Conservation (phyloP, 2,888 invertebrate genomes). For the Dorcus hopei region DNA sequence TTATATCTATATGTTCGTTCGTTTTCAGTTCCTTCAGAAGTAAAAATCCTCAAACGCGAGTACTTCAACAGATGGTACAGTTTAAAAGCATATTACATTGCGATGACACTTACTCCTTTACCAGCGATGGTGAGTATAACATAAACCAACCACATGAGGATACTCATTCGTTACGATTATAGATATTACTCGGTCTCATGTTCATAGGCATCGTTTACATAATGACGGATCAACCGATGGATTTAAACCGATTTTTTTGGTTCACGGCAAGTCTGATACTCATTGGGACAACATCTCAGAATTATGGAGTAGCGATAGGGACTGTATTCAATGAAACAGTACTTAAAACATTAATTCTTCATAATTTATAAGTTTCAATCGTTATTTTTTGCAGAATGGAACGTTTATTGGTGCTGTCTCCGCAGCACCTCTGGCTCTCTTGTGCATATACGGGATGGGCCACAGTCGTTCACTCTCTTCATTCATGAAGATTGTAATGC, state of each 20-base stretch:
- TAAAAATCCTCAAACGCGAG: slow-evolving; percentile 68
- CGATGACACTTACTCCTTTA: slow-evolving; percentile 62
- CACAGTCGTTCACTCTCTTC: slow-evolving; percentile 56
- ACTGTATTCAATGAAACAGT: slow-evolving; percentile 7
- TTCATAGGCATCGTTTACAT: slow-evolving; percentile 38
- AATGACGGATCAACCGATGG: slow-evolving; percentile 13
- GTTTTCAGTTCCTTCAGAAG: slow-evolving; percentile 67
- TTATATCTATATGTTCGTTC: slow-evolving; percentile 10
- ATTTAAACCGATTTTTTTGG: slow-evolving; percentile 6
- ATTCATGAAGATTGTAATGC: slow-evolving; percentile 56
- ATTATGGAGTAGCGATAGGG: slow-evolving; percentile 6
- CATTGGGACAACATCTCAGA: slow-evolving; percentile 7
- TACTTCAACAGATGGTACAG: slow-evolving; percentile 78
- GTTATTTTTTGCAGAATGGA: slow-evolving; percentile 53
- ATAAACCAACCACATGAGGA: slow-evolving; percentile 31
- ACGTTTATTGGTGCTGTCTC: slow-evolving; percentile 58
- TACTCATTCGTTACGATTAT: slow-evolving; percentile 21
- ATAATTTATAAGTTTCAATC: neutral
- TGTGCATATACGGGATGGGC: slow-evolving; percentile 63
- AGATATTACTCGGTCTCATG: slow-evolving; percentile 53
- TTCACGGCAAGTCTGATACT: slow-evolving; percentile 5
- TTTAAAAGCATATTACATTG: slow-evolving; percentile 68
- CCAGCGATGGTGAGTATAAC: slow-evolving; percentile 59
- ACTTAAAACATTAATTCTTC: neutral
- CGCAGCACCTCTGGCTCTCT: slow-evolving; percentile 56